These are phyloP conservation scores for Venturia canescens DNA, from an alignment of 1,140 invertebrate genomes.

Conservation along the genomic window DNA sequence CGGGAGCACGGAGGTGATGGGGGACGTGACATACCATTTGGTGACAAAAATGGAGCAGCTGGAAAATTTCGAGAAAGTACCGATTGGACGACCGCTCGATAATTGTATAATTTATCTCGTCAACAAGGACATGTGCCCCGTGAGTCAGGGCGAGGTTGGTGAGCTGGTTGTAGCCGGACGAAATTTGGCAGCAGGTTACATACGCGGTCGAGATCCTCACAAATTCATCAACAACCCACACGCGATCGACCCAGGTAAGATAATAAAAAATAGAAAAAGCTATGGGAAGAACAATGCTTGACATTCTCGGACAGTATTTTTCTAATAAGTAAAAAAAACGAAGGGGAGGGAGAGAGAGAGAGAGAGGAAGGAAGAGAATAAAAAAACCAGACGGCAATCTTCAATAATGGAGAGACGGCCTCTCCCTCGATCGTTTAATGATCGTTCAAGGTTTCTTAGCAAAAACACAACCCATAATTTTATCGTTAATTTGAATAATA, in stretches of 20 bases:
- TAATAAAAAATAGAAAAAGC: not conserved
- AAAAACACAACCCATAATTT: conserved; percentile 34
- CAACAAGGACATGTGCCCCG: conserved; percentile 82
- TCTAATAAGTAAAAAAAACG: not conserved
- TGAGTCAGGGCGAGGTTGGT: conserved; percentile 84
- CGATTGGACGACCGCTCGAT: conserved; percentile 86
- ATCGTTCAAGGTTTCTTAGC: conserved; percentile 31
- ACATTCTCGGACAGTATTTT: not conserved
- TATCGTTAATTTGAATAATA: conserved; percentile 41
- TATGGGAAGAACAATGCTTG: not conserved
- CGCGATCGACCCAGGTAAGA: conserved; percentile 81
- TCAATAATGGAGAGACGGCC: not conserved
- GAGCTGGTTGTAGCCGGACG: conserved; percentile 87
- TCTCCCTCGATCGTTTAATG: conserved; percentile 33
- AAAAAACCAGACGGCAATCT: conserved; percentile 10
- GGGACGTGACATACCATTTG: conserved; percentile 85
- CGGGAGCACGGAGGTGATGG: conserved; percentile 92
- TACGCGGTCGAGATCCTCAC: conserved; percentile 83
- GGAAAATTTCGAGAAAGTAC: conserved; percentile 82
- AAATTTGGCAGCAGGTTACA: conserved; percentile 88
- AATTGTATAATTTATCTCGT: conserved; percentile 89
- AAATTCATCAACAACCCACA: conserved; percentile 85
- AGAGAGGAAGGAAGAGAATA: not conserved
- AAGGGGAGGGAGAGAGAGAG: not conserved
- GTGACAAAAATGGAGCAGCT: conserved; percentile 78